These are phyloP conservation scores for Tipula unca DNA, from an alignment of 2,888 invertebrate species.

Conservation along the genomic window DNA sequence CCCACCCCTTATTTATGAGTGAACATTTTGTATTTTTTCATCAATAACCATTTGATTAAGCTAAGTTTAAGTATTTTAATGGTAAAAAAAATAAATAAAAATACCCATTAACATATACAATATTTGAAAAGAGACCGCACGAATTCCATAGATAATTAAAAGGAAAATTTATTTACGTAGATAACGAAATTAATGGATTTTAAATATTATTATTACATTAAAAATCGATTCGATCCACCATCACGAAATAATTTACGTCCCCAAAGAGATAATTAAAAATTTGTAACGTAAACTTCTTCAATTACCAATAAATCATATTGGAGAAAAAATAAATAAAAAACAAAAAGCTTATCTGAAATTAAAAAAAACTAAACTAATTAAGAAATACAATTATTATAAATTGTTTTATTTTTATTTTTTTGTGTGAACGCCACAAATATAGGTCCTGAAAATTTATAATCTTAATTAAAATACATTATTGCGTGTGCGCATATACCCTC, in stretches of 20 bases:
- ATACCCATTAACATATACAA: too few species aligned
- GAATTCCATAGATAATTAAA: not conserved
- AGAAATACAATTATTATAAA: not conserved
- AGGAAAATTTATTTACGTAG: not conserved
- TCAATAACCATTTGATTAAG: not conserved
- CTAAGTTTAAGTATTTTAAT: too few species aligned
- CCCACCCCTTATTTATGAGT: too few species aligned
- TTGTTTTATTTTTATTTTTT: not conserved
- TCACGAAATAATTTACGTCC: not conserved
- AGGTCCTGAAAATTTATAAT: not conserved
- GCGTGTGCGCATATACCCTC: too few species aligned
- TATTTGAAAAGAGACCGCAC: not conserved
- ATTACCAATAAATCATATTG: not conserved
- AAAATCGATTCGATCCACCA: not conserved
- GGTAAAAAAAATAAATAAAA: too few species aligned
- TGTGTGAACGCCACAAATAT: too few species aligned
- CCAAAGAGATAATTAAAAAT: not conserved
- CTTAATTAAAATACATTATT: not conserved
- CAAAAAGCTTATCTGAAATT: not conserved
- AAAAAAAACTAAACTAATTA: not conserved
- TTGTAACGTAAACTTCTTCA: not conserved
- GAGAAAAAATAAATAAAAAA: not conserved
- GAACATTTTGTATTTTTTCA: too few species aligned
- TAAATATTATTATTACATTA: not conserved
- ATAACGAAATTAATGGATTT: slow-evolving; percentile 2